These are phyloP conservation scores for Calliphora vomitoria DNA, from an alignment of 2,888 invertebrate species.

Conservation along the genomic window DNA sequence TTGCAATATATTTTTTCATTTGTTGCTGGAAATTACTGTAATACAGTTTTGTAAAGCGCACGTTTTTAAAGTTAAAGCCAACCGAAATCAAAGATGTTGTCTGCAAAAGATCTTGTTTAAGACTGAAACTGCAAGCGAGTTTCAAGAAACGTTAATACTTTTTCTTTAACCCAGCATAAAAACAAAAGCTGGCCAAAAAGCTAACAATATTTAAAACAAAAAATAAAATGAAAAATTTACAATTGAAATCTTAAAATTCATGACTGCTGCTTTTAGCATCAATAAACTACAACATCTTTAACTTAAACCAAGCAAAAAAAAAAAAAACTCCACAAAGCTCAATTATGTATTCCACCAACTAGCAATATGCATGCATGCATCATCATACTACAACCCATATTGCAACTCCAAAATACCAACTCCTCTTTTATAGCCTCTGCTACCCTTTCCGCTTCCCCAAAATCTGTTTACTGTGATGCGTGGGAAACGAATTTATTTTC, in stretches of 20 bases:
- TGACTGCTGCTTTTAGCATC: constrained; percentile 16
- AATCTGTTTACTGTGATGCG: constrained; percentile 20
- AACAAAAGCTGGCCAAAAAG: constrained; percentile 62
- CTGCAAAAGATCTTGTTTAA: constrained; percentile 60
- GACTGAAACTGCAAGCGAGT: constrained; percentile 68
- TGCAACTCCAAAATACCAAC: neutral
- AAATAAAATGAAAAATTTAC: no score
- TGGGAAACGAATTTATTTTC: constrained; percentile 27
- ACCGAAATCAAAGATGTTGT: constrained; percentile 46
- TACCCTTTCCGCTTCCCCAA: neutral
- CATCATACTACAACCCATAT: neutral
- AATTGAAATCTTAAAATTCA: constrained; percentile 32
- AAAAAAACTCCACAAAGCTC: no score
- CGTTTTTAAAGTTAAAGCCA: constrained; percentile 37
- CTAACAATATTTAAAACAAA: neutral
- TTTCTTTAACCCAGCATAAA: constrained; percentile 33
- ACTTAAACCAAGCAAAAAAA: neutral
- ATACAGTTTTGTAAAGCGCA: constrained; percentile 48
- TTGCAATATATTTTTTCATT: constrained; percentile 20
- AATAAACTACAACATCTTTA: constrained; percentile 18
- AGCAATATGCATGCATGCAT: constrained; percentile 1
- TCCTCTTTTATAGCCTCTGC: neutral
- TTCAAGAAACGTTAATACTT: constrained; percentile 66
- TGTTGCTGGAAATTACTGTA: constrained; percentile 24
- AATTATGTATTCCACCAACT: constrained; percentile 2